Percentiles rank a stretch among this genome's conserved stretches.
These are phyloP conservation scores for Corythucha ciliata DNA, from an alignment of 2,888 invertebrate species.

Conservation along the genomic window DNA sequence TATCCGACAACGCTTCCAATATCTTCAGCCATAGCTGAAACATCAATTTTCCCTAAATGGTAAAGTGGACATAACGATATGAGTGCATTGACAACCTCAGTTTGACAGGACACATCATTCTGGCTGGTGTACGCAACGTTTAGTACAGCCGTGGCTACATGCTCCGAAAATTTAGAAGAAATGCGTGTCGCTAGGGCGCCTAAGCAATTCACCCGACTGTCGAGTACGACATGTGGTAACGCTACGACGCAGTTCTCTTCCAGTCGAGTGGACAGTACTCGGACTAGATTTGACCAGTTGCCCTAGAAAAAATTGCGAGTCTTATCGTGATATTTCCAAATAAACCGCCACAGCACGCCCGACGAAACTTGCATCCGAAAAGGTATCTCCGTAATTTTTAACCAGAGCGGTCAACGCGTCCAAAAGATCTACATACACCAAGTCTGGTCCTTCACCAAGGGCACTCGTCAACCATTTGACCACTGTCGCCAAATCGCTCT, in stretches of 20 bases:
- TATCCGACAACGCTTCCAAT: no score
- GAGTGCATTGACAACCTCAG: no score
- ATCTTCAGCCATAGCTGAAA: no score
- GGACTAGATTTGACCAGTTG: constrained; percentile 7
- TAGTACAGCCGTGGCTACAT: no score
- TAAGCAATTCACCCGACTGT: constrained; percentile 26
- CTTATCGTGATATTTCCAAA: no score
- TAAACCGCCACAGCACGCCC: no score
- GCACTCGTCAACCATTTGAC: constrained; percentile 8
- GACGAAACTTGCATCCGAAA: constrained; percentile 8
- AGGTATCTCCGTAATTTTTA: constrained; percentile 28
- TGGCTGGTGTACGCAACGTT: no score
- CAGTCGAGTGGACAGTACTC: constrained; percentile 15
- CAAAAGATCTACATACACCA: constrained; percentile 40
- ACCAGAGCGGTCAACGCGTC: constrained; percentile 42
- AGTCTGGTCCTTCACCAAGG: constrained; percentile 34
- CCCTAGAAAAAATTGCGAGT: no score
- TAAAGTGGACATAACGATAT: no score
- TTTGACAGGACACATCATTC: no score
- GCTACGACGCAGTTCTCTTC: constrained; percentile 24
- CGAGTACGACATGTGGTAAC: constrained; percentile 22
- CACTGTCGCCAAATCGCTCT: constrained; percentile 6
- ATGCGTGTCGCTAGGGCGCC: constrained; percentile 22
- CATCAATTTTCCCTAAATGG: no score
- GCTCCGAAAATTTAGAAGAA: no score